These are phyloP conservation scores for Cyprinodon variegatus DNA, from an alignment of 2,113 vertebrate species.

Conservation along the genomic window DNA sequence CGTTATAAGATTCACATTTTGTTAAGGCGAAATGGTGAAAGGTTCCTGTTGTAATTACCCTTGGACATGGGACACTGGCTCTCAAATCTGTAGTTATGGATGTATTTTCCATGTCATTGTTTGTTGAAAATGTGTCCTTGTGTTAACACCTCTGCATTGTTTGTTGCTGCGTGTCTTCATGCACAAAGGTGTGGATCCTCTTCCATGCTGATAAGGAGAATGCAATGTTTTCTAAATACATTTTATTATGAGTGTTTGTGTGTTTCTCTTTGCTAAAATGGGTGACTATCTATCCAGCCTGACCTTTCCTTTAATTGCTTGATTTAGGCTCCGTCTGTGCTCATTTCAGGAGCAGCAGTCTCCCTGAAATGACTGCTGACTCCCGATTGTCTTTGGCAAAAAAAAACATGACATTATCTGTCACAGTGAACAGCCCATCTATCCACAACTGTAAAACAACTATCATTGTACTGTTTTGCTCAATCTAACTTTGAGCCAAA, in stretches of 20 bases:
- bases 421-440: conserved; percentile 36
- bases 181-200: neutral
- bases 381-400: conserved; percentile 68
- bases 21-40: conserved; percentile 63
- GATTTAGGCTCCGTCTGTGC: conserved; percentile 74
- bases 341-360: conserved; percentile 57
- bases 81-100: conserved; percentile 43
- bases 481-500: conserved; percentile 30
- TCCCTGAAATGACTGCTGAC: conserved; percentile 68
- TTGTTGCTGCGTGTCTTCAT: conserved; percentile 2
- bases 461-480: too few relatives aligned
- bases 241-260: conserved; percentile 11
- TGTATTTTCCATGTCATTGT: conserved; percentile 31
- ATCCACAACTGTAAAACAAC: conserved; percentile 25
- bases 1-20: conserved; percentile 41
- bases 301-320: conserved; percentile 83
- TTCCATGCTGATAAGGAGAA: conserved; percentile 13
- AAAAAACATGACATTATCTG: conserved; percentile 62
- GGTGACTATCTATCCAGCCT: conserved; percentile 71
- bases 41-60: conserved; percentile 56
- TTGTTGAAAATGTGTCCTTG: conserved; percentile 11
- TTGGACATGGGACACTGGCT: conserved; percentile 48
- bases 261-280: conserved; percentile 59
- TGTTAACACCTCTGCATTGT: conserved; percentile 14
- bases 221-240: conserved; percentile 38